phyloP scores from a whole-genome alignment of 2,888 invertebrate species.

The Epirrhoe tristata region DNA sequence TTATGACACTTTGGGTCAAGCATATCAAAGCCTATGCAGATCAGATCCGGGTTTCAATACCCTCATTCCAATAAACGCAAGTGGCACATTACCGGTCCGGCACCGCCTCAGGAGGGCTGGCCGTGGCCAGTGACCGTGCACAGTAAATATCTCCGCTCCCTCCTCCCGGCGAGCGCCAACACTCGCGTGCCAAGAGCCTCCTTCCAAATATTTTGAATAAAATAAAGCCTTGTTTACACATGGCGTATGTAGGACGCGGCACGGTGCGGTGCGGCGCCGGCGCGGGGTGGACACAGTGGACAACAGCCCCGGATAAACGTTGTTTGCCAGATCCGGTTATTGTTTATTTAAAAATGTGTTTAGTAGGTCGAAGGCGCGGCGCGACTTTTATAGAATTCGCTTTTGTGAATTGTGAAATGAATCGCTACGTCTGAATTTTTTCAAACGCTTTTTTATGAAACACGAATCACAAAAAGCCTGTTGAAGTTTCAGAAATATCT shows the following conservation, averaged over 20 bases:
- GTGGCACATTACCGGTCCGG: neutral
- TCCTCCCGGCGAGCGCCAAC: neutral
- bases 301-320: neutral
- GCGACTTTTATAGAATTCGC: neutral
- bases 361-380: neutral
- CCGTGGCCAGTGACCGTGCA: no score
- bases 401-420: neutral
- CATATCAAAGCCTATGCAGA: no score
- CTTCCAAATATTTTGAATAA: neutral
- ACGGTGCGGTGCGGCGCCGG: neutral
- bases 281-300: neutral
- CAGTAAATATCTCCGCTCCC: constrained; percentile 10
- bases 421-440: neutral
- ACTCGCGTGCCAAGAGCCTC: neutral
- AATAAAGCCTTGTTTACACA: no score
- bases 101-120: constrained; percentile 6
- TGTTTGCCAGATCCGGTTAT: constrained; percentile 2
- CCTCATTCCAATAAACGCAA: no score
- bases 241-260: no score
- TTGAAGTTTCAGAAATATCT: neutral
- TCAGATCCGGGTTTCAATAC: no score
- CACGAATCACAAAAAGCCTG: neutral
- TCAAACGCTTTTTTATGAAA: neutral
- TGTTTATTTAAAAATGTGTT: neutral
- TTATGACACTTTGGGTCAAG: no score